Conservation (phyloP, 2,113 vertebrate genomes). For the Scomber japonicus region DNA sequence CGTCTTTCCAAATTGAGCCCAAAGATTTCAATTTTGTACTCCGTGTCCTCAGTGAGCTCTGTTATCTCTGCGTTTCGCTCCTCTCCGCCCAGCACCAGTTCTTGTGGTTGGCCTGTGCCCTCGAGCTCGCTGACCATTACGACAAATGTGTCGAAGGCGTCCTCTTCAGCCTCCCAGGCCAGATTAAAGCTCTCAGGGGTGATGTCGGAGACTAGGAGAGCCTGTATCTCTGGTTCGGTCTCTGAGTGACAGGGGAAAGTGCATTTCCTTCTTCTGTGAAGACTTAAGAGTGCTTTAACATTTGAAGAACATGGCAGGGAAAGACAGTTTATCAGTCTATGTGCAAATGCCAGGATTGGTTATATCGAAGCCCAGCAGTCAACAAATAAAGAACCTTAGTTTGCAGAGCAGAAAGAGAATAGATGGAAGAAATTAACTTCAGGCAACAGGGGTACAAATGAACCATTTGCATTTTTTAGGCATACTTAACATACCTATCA, state of each 20-base stretch:
- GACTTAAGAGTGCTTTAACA: conserved; percentile 63
- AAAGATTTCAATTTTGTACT: conserved; percentile 91
- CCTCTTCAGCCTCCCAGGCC: conserved; percentile 93
- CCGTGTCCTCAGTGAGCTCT: conserved; percentile 90
- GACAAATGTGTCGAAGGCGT: conserved; percentile 92
- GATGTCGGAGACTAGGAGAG: conserved; percentile 89
- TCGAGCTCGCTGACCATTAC: conserved; percentile 89
- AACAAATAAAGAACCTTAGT: background rate
- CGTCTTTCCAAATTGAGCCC: conserved; percentile 89
- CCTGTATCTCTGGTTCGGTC: conserved; percentile 92
- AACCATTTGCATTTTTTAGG: background rate
- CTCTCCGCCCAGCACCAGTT: conserved; percentile 87
- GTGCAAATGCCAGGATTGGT: conserved; percentile 19
- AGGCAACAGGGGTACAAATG: background rate
- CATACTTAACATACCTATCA: conserved; percentile 79
- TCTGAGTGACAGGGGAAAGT: conserved; percentile 85
- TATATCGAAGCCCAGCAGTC: conserved; percentile 8
- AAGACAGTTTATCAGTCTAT: background rate
- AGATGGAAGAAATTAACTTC: conserved; percentile 1
- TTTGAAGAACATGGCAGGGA: conserved; percentile 44
- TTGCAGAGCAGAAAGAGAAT: conserved; percentile 13
- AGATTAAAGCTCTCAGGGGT: conserved; percentile 90
- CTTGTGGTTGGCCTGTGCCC: conserved; percentile 83
- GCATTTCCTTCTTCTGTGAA: conserved; percentile 52
- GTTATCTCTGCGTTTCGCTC: conserved; percentile 87